A percentile compares a stretch with the other conserved stretches of the same genome.
Conservation (phyloP, 2,888 invertebrate species). For the Hedychridium roseum region DNA sequence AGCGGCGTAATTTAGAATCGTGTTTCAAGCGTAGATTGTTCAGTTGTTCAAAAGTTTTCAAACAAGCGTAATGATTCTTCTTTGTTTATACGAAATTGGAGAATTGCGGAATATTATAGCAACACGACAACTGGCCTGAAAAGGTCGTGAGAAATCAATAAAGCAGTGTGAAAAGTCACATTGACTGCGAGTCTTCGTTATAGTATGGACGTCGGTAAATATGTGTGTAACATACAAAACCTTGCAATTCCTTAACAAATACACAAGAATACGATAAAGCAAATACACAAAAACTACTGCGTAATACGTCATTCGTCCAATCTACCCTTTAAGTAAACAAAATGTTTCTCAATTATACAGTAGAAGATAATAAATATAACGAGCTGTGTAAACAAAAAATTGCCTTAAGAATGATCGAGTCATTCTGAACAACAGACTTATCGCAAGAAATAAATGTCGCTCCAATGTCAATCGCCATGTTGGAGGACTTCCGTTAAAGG, state of each 20-base stretch:
- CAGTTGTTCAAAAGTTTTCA: no score
- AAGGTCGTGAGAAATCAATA: constrained; percentile 49
- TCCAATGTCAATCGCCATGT: constrained; percentile 2
- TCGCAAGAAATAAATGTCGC: background rate
- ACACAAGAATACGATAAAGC: background rate
- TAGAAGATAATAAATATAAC: background rate
- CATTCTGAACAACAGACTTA: background rate
- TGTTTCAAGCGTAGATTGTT: no score
- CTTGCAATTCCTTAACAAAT: no score
- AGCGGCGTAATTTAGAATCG: no score
- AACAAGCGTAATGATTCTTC: no score
- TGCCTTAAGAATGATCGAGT: no score
- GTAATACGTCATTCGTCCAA: no score
- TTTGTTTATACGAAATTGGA: background rate
- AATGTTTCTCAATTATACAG: background rate
- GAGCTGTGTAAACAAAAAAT: background rate
- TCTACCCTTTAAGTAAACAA: no score
- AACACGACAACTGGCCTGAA: constrained; percentile 21
- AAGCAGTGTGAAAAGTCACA: constrained; percentile 41
- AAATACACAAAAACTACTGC: background rate
- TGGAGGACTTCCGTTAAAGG: background rate
- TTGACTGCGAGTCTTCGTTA: constrained; percentile 17
- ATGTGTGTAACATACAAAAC: no score
- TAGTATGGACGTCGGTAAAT: no score
- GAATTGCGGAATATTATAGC: background rate